phyloP scores from a whole-genome alignment of 2,888 invertebrate species.

The Eilema depressum region DNA sequence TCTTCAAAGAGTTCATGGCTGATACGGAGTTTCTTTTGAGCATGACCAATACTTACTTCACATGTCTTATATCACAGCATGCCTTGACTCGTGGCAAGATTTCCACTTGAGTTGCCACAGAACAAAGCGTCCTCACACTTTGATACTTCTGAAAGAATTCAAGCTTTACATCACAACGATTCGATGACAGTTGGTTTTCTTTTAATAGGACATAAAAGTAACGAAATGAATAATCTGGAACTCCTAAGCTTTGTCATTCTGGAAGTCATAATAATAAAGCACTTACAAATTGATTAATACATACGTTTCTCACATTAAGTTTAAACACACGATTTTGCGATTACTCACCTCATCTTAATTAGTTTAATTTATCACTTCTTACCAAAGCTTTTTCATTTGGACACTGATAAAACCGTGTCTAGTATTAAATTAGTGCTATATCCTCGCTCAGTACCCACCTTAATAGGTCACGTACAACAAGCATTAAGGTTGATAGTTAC shows the following conservation, averaged over 20 bases:
- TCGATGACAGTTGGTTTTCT: background rate
- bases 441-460: constrained; percentile 33
- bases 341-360: background rate
- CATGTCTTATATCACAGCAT: background rate
- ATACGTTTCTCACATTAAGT: background rate
- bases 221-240: background rate
- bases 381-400: constrained; percentile 13
- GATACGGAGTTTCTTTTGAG: background rate
- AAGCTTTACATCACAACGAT: background rate
- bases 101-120: background rate
- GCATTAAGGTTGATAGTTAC: constrained; percentile 57
- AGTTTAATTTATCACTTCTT: constrained; percentile 12
- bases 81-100: background rate
- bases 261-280: background rate
- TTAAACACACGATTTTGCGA: background rate
- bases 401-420: constrained; percentile 22
- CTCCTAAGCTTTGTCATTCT: background rate
- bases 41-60: background rate
- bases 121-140: background rate
- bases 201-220: constrained; percentile 1
- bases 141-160: background rate
- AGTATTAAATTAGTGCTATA: constrained; percentile 39
- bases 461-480: constrained; percentile 63
- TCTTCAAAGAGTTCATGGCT: background rate
- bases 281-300: background rate